Percentiles rank a stretch among this genome's conserved stretches.
These are phyloP conservation scores for Phenacoccus solenopsis DNA, from an alignment of 1,140 invertebrate genomes.

Conservation along the genomic window DNA sequence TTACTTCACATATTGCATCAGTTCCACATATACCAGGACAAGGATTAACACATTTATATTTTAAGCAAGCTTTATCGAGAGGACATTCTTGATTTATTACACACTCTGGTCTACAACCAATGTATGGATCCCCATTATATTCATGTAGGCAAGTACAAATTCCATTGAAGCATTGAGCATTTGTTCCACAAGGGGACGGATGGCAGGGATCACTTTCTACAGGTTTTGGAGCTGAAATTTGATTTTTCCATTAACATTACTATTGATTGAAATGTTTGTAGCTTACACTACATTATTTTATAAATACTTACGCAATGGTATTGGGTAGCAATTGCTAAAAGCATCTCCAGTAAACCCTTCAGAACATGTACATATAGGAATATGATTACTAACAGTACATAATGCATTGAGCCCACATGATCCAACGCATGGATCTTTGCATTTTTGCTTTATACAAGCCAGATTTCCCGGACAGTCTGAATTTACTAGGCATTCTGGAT, in stretches of 20 bases:
- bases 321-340: conserved; percentile 40
- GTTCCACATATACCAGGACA: conserved; percentile 40
- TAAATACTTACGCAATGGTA: conserved; percentile 30
- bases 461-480: conserved; percentile 55
- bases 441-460: conserved; percentile 58
- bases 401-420: conserved; percentile 53
- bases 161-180: conserved; percentile 43
- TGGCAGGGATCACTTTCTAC: conserved; percentile 46
- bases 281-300: too few relatives aligned
- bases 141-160: conserved; percentile 39
- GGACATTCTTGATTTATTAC: conserved; percentile 39
- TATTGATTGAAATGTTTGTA: too few relatives aligned
- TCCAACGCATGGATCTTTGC: conserved; percentile 55
- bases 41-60: conserved; percentile 40
- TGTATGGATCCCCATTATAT: conserved; percentile 43
- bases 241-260: background rate
- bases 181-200: conserved; percentile 52
- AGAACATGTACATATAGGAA: conserved; percentile 41
- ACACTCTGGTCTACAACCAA: conserved; percentile 37
- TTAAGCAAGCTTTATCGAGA: conserved; percentile 37
- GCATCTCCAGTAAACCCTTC: conserved; percentile 46
- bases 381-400: conserved; percentile 43
- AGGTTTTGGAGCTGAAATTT: conserved; percentile 20
- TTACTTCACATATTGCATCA: conserved; percentile 38
- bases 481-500: conserved; percentile 56